Evolutionary conservation across 2,113 vertebrate species (phyloP).

Genomic region (Rhineura floridana): DNA sequence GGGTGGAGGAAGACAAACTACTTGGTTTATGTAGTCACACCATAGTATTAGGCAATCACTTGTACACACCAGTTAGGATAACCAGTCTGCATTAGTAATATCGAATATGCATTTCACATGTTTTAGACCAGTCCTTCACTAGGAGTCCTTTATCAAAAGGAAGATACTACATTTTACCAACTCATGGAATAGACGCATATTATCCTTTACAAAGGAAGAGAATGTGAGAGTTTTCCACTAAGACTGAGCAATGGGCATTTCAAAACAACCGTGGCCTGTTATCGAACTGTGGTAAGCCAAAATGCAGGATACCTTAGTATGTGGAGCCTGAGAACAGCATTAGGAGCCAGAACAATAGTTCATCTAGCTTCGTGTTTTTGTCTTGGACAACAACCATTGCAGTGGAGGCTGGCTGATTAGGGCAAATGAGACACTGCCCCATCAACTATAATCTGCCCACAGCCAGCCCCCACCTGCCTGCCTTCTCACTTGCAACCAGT

Average conservation of each 20-base stretch:
- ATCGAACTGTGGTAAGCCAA: neutral
- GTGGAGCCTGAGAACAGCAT: neutral
- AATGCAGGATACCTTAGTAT: neutral
- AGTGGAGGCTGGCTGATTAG: too few species aligned
- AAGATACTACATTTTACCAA: neutral
- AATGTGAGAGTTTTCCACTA: neutral
- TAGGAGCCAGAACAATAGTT: neutral
- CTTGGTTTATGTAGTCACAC: neutral
- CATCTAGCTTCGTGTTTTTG: neutral
- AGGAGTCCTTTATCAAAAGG: neutral
- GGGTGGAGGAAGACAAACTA: neutral
- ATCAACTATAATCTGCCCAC: too few species aligned
- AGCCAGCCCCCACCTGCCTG: too few species aligned
- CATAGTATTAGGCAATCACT: neutral
- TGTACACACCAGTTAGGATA: neutral
- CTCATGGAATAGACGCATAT: rapidly evolving
- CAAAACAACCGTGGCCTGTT: neutral
- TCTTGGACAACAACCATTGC: neutral
- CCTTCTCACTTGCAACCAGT: too few species aligned
- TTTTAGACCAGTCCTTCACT: neutral
- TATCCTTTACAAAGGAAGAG: neutral
- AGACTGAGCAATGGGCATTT: neutral
- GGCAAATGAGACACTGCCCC: too few species aligned
- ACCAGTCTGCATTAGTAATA: neutral
- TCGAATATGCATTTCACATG: neutral